Evolutionary conservation across 1,140 invertebrate species (phyloP).

Genomic region (Drosophila navojoa): DNA sequence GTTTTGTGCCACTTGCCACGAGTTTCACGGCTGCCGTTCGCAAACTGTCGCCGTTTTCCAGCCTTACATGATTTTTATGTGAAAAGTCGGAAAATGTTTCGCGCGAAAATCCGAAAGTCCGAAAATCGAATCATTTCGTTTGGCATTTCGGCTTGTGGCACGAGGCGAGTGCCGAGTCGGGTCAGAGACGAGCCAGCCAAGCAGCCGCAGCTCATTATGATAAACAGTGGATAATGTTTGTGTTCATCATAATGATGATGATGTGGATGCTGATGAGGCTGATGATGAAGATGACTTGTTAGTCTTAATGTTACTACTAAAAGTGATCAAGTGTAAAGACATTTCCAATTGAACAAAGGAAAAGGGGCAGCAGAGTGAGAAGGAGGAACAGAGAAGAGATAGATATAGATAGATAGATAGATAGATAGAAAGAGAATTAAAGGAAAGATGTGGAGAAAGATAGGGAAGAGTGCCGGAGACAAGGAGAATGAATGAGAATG

Average conservation of each 20-base stretch:
- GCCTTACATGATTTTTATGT: slow-evolving; percentile 83
- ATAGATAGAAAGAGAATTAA: too few relatives aligned
- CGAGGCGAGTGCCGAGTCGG: slow-evolving; percentile 7
- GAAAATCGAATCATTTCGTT: neutral
- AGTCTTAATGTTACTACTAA: slow-evolving; percentile 1
- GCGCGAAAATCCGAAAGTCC: slow-evolving; percentile 64
- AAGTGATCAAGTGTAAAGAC: slow-evolving; percentile 27
- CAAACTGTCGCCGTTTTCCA: slow-evolving; percentile 83
- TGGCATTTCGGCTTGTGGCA: slow-evolving; percentile 34
- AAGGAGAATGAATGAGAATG: neutral
- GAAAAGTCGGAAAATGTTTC: slow-evolving; percentile 64
- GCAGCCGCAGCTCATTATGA: neutral
- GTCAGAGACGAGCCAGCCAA: neutral
- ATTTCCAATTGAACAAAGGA: slow-evolving; percentile 1
- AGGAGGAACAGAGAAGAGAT: too few relatives aligned
- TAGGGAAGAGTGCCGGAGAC: neutral
- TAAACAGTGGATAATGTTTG: neutral
- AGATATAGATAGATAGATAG: too few relatives aligned
- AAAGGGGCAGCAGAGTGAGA: too few relatives aligned
- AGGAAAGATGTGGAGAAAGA: too few relatives aligned
- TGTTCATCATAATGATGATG: neutral
- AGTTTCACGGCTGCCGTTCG: slow-evolving; percentile 75
- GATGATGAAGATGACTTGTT: slow-evolving; percentile 20
- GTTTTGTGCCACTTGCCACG: slow-evolving; percentile 48
- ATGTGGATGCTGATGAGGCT: slow-evolving; percentile 19